phyloP scores from a whole-genome alignment of 2,113 vertebrate species.

The Calyptommatus sinebrachiatus region DNA sequence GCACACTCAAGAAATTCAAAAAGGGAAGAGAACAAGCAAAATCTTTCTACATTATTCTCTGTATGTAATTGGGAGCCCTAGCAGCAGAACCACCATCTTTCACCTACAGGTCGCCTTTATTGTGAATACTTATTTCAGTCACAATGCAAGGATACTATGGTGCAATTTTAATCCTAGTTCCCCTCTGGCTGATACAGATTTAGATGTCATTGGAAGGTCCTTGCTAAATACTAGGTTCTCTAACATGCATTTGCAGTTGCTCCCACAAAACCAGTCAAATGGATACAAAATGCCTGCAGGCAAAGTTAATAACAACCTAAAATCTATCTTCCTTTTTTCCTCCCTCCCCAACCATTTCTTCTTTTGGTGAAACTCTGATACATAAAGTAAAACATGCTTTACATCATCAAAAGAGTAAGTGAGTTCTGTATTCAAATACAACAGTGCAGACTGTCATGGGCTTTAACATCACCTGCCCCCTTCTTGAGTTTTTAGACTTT shows the following conservation, averaged over 20 bases:
- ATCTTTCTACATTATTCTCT: not conserved
- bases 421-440: not conserved
- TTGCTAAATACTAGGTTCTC: not conserved
- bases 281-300: not conserved
- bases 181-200: not conserved
- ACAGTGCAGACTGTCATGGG: not conserved
- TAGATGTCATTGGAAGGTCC: not conserved
- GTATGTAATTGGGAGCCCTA: not conserved
- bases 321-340: too few relatives aligned
- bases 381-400: not conserved
- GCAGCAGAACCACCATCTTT: not conserved
- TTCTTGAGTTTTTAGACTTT: not conserved
- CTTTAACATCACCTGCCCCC: not conserved
- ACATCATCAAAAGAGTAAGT: not conserved
- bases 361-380: not conserved
- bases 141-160: not conserved
- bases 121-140: not conserved
- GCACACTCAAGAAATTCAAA: constrained; percentile 2
- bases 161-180: too few relatives aligned
- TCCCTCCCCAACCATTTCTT: too few relatives aligned
- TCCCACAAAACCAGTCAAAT: not conserved
- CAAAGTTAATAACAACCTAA: too few relatives aligned
- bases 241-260: not conserved
- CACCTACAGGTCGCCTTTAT: not conserved
- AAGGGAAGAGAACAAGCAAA: not conserved